Evolutionary conservation across 1,140 invertebrate species (phyloP), one percentile per base, ranked within the genome.

Genomic region (Oryctes rhinoceros): DNA sequence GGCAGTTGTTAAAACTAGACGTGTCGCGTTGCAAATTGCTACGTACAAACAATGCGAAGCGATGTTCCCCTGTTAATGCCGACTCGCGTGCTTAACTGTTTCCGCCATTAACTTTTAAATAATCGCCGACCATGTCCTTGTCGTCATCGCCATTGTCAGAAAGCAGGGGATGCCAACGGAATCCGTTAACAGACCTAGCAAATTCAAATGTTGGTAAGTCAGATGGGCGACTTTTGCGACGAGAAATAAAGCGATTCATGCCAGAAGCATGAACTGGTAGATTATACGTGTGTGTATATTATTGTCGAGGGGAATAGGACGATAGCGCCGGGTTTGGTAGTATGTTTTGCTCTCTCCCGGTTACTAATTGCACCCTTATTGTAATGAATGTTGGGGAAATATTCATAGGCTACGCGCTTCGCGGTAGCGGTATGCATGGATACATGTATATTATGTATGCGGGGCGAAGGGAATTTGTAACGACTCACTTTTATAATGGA

Each of bases 331-430:
- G 24, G 53, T 6, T 59, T 59, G 53, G 53, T 18, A 18, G 18
- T n/a, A 59, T 59, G 53, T 59, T 59, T 15, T n/a, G 53, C 53
- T 59, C 18, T n/a, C 53, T 59, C n/a, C n/a, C 13, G 15, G 53
- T 59, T 59, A 59, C 53, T 59, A 59, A 59, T 59, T 59, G n/a
- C 6, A 59, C 53, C 53, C n/a, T 59, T 59, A 59, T 59, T 59
- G n/a, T 59, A 59, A 59, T 18, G 53, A 59, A 59, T 59, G 53
- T 18, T n/a, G 53, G 53, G 53, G 18, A 59, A n/a, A 59, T 18
- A 18, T 18, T 59, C 53, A 44, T 44, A 44, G 24, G 24, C 24
- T 44, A 10, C 9, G 39, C 39, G 39, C 9, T 44, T 5, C 13
- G 9, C 2, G 13, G n/a, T 53, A 48, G 7, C 1, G 7, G 47